Conservation (phyloP, 2,113 vertebrate species). For the Glaucidium brasilianum region DNA sequence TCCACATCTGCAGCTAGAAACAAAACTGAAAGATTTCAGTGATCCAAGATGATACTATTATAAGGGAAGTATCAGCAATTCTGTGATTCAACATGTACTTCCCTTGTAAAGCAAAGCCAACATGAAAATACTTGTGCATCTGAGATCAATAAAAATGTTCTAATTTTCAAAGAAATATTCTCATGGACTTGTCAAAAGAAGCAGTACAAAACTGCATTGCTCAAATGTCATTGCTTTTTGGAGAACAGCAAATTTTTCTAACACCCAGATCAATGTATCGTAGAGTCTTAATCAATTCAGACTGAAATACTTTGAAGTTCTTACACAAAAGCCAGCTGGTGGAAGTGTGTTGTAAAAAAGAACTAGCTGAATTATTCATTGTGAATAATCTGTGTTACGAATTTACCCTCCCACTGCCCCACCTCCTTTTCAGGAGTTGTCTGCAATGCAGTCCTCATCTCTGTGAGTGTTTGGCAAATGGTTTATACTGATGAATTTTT, state of each 20-base stretch:
- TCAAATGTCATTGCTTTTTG: constrained; percentile 46
- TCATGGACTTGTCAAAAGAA: constrained; percentile 10
- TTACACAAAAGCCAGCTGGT: constrained; percentile 54
- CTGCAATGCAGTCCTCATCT: constrained; percentile 4
- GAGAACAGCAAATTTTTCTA: constrained; percentile 60
- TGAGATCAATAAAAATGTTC: constrained; percentile 41
- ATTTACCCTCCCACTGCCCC: constrained; percentile 1
- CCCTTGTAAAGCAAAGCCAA: not conserved
- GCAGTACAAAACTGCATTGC: constrained; percentile 30
- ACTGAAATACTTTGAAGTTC: constrained; percentile 67
- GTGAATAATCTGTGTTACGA: not conserved
- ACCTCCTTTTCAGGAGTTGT: constrained; percentile 15
- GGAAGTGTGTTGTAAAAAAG: constrained; percentile 38
- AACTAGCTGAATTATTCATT: constrained; percentile 37
- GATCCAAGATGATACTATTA: not conserved
- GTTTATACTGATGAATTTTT: not conserved
- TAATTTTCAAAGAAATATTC: constrained; percentile 7
- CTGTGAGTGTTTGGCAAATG: not conserved
- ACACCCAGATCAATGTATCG: constrained; percentile 49
- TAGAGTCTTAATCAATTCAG: constrained; percentile 57
- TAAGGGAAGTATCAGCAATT: constrained; percentile 9
- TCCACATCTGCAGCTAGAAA: constrained; percentile 33
- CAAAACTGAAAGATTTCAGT: not conserved
- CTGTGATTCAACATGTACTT: not conserved
- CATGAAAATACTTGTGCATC: constrained; percentile 28